phyloP scores from a whole-genome alignment of 37 sponge, comb jelly and placozoan genomes.

The Agelas oroides region DNA sequence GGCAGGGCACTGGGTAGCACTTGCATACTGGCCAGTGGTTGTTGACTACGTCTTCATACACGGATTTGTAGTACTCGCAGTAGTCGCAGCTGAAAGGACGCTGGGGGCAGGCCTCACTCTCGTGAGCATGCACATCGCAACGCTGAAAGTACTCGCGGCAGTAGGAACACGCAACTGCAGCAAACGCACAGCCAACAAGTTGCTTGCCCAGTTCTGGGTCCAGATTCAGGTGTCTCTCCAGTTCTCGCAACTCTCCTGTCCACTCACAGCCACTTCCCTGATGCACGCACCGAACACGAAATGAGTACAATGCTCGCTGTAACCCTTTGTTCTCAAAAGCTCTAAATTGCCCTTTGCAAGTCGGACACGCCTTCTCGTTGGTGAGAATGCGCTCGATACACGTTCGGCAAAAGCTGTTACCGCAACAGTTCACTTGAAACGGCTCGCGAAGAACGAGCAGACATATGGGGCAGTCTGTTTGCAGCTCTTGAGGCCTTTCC shows the following conservation, averaged over 20 bases:
- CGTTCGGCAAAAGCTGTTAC: background rate
- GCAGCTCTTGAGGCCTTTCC: no score
- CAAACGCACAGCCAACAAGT: background rate
- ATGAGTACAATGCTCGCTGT: background rate
- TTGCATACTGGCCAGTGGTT: constrained; percentile 23
- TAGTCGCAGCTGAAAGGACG: constrained; percentile 21
- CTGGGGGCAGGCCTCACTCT: background rate
- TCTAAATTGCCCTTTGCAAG: background rate
- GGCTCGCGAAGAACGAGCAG: no score
- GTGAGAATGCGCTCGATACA: background rate
- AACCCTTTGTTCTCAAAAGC: background rate
- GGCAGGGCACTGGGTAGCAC: constrained; percentile 24
- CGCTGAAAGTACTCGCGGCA: background rate
- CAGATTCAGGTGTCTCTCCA: background rate
- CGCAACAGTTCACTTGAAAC: no score
- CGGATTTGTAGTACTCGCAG: constrained; percentile 5
- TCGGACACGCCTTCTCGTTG: background rate
- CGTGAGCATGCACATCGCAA: no score
- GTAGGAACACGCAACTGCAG: background rate
- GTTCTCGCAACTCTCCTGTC: background rate
- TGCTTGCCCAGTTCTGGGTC: no score
- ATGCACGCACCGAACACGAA: background rate
- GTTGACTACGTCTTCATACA: constrained; percentile 20
- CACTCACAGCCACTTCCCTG: background rate
- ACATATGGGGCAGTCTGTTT: no score